Base-by-base conservation (phyloP, 2,113 vertebrate genomes). In the Pithys albifrons region DNA sequence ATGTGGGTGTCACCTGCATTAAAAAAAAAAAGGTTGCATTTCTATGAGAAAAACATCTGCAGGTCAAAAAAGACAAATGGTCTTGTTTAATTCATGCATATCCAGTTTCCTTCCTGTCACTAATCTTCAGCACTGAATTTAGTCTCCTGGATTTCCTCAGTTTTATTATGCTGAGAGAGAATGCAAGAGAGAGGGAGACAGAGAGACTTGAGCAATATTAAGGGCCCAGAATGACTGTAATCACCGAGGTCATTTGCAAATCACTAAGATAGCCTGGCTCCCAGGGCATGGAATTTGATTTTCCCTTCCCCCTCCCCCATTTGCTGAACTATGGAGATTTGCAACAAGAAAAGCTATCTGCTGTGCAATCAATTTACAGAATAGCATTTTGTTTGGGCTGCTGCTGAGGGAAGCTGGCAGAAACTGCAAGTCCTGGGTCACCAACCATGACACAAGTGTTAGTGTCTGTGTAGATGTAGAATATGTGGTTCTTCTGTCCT, bases 1-100 rank as follows among this genome's bases (percentile, higher is more conserved):
- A 96, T 98, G 98, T 98, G 97, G 98, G 98, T 96, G 97, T 97
- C 93, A 98, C 97, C 97, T 98, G 97, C 79, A 88, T 91, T n/a
- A n/a, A 93, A 71, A 73, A 80, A 66, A 55, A 31, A 35, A 78
- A 67, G 87, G 86, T 77, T 94, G 78, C 77, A 89, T 96, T 97
- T 95, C 89, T 85, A 91, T 94, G 92, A 96, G 88, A 96, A 97
- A 92, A 97, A 84, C 81, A 95, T 94, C 88, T 95, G 93, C 83
- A 96, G 93, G 96, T 97, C 61, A 72, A 66, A 81, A 91, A 84
- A 86, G 77, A 90, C 95, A 97, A 97, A 93, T 91, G 78, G 59
- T 96, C 66, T 79, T 95, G 65, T 95, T 98, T 95, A 90, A 96
- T 97, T 97, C 84, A 87, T 89, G 80, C 67, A 85, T 48, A 95